Evolutionary conservation across 2,888 invertebrate genomes (phyloP).

Genomic region (Plagodis pulveraria): DNA sequence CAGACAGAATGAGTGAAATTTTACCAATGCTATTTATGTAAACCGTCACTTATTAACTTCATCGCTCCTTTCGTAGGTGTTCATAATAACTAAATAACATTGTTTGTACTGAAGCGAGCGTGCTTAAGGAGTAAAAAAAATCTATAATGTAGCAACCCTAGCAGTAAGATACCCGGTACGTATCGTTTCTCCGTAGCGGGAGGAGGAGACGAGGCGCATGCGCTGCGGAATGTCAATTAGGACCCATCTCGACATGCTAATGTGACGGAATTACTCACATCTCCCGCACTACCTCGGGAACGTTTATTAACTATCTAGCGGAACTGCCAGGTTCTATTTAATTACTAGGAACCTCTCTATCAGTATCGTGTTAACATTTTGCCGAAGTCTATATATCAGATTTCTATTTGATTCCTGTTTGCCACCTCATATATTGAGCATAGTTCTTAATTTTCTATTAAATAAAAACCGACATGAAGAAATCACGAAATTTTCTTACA

Average conservation of each 20-base stretch:
- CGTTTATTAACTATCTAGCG: background rate
- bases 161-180: background rate
- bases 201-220: slow-evolving; percentile 11
- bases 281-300: background rate
- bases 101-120: too few relatives aligned
- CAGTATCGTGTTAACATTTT: background rate
- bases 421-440: too few relatives aligned
- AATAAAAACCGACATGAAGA: too few relatives aligned
- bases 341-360: background rate
- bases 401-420: too few relatives aligned
- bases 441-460: too few relatives aligned
- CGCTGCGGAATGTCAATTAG: slow-evolving; percentile 24
- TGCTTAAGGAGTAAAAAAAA: background rate
- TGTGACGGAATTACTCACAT: slow-evolving; percentile 11
- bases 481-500: too few relatives aligned
- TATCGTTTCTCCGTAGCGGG: slow-evolving; percentile 15
- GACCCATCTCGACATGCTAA: slow-evolving; percentile 22
- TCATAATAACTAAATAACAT: too few relatives aligned
- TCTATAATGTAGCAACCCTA: slow-evolving; percentile 10
- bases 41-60: too few relatives aligned
- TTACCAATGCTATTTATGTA: too few relatives aligned
- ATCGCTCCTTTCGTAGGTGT: too few relatives aligned
- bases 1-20: too few relatives aligned
- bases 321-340: background rate
- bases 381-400: too few relatives aligned